Percentiles rank a stretch among this genome's conserved stretches.
These are phyloP conservation scores for Lasioglossum albipes DNA, from an alignment of 1,140 invertebrate species.

Conservation along the genomic window DNA sequence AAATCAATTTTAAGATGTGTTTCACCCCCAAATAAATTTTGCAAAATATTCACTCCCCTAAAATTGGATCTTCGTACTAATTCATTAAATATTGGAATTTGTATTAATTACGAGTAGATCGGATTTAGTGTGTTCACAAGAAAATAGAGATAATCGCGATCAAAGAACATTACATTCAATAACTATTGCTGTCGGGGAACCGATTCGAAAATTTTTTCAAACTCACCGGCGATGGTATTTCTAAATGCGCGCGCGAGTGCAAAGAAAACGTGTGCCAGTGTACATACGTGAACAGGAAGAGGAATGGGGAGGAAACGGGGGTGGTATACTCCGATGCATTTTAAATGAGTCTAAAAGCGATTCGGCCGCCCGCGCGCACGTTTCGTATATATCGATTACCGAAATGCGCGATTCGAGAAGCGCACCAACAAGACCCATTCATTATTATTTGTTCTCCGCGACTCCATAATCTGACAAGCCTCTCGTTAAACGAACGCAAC, in stretches of 20 bases:
- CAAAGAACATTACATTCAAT: no score
- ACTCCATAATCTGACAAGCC: neutral
- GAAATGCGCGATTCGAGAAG: conserved; percentile 45
- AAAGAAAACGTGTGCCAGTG: conserved; percentile 22
- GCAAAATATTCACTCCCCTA: no score
- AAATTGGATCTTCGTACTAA: no score
- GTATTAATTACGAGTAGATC: no score
- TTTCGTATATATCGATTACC: conserved; percentile 51
- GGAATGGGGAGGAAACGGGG: neutral
- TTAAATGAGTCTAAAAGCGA: conserved; percentile 55
- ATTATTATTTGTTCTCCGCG: neutral
- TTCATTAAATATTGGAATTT: no score
- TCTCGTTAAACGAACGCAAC: neutral
- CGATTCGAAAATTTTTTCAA: neutral
- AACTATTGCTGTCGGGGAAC: neutral
- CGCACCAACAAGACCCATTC: conserved; percentile 38
- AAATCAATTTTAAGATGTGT: no score
- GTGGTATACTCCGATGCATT: conserved; percentile 40
- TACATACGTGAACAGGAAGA: conserved; percentile 20
- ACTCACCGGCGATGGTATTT: neutral
- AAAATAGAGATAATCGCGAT: no score
- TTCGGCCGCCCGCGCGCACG: conserved; percentile 31
- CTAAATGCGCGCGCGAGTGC: neutral
- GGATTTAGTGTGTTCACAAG: no score
- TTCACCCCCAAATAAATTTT: no score